Conservation (phyloP, 1,140 invertebrate species). For the Calephelis virginiensis region DNA sequence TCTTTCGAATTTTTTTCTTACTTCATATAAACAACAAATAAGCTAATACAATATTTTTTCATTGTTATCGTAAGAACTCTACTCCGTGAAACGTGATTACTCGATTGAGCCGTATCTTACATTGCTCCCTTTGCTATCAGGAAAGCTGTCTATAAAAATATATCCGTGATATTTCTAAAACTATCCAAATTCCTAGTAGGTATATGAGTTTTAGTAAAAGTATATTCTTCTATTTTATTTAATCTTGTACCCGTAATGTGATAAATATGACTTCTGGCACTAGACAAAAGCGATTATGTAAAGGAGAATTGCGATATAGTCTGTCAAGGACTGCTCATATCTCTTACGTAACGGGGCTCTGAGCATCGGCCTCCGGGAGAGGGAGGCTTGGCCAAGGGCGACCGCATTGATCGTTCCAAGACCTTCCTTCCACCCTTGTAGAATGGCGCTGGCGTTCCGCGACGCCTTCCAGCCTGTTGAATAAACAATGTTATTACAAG, state of each 20-base stretch:
- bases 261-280: slow-evolving; percentile 1
- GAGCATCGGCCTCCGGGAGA: slow-evolving; percentile 47
- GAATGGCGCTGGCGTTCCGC: slow-evolving; percentile 31
- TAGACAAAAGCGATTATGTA: slow-evolving; percentile 10
- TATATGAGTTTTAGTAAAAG: no score
- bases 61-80: no score
- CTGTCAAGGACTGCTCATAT: slow-evolving; percentile 18
- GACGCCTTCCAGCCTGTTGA: slow-evolving; percentile 41
- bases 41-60: no score
- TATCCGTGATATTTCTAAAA: no score
- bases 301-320: neutral
- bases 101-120: no score
- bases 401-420: slow-evolving; percentile 54
- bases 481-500: slow-evolving; percentile 30
- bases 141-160: no score
- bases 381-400: slow-evolving; percentile 69
- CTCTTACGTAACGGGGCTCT: slow-evolving; percentile 57
- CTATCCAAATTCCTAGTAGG: no score
- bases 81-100: no score
- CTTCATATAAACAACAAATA: no score
- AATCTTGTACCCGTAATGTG: neutral
- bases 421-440: slow-evolving; percentile 35
- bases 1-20: no score
- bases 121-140: no score
- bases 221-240: no score